Conservation (phyloP, 2,888 invertebrate genomes). For the Glyphotaelius pellucidus region DNA sequence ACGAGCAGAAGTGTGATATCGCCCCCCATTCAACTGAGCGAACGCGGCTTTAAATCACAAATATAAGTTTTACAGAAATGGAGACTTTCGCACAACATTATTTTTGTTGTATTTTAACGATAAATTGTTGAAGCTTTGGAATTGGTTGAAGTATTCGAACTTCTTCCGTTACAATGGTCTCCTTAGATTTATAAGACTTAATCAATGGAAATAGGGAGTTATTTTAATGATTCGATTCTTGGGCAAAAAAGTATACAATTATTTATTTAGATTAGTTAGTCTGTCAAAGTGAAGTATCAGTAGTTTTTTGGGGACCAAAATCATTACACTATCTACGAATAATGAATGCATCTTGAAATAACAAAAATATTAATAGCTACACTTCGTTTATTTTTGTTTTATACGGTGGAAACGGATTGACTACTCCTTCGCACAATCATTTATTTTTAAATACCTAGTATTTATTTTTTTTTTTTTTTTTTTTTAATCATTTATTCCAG, state of each 20-base stretch:
- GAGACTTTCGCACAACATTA: not conserved
- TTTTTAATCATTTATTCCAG: too few relatives aligned
- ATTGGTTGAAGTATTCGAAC: not conserved
- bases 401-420: not conserved
- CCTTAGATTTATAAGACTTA: too few relatives aligned
- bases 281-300: too few relatives aligned
- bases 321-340: not conserved
- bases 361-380: not conserved
- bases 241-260: too few relatives aligned
- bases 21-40: conserved; percentile 14
- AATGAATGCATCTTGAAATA: not conserved
- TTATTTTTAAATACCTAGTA: too few relatives aligned
- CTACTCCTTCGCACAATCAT: not conserved
- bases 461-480: too few relatives aligned
- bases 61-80: not conserved
- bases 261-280: too few relatives aligned
- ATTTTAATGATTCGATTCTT: too few relatives aligned
- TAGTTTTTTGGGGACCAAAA: too few relatives aligned
- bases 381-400: not conserved
- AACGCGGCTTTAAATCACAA: not conserved
- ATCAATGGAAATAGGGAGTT: too few relatives aligned
- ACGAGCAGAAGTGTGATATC: not conserved
- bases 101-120: not conserved
- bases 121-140: not conserved
- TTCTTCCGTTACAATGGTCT: not conserved